Conservation (phyloP, 2,888 invertebrate species). For the Drosophila cracens region DNA sequence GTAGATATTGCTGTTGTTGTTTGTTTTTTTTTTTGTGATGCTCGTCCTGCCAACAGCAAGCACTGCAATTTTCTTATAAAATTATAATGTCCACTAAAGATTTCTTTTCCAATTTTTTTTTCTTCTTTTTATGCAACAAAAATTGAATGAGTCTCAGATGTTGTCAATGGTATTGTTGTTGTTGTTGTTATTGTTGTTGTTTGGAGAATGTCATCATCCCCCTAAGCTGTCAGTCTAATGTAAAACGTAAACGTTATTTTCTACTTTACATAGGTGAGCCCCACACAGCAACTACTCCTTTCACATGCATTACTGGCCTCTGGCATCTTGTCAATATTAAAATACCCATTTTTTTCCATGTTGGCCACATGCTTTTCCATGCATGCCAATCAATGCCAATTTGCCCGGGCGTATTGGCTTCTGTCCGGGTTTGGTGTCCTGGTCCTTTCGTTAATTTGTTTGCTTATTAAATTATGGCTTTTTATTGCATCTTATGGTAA, state of each 20-base stretch:
- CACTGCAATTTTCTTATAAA: conserved; percentile 78
- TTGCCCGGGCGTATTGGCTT: conserved; percentile 16
- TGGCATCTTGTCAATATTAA: conserved; percentile 61
- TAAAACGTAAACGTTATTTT: conserved; percentile 71
- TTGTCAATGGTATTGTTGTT: conserved; percentile 9
- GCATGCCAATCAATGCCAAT: conserved; percentile 48
- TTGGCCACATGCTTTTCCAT: conserved; percentile 32
- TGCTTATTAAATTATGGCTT: conserved; percentile 69
- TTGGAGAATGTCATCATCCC: conserved; percentile 9
- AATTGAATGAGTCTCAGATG: conserved; percentile 65
- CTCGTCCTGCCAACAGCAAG: conserved; percentile 42
- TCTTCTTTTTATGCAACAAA: conserved; percentile 49
- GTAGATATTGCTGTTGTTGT: conserved; percentile 21
- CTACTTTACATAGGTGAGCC: conserved; percentile 46
- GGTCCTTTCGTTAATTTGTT: conserved; percentile 54
- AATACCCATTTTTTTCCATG: conserved; percentile 28
- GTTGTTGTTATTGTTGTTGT: conserved; percentile 11
- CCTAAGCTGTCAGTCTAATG: conserved; percentile 45
- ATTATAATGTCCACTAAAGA: conserved; percentile 69
- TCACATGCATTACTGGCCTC: conserved; percentile 10
- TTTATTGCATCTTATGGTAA: conserved; percentile 49
- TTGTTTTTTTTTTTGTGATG: conserved; percentile 19
- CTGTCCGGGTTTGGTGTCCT: conserved; percentile 1
- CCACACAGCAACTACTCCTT: conserved; percentile 8
- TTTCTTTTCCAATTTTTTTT: conserved; percentile 50